These are phyloP conservation scores for Drosophila sordidapex DNA, from an alignment of 2,888 invertebrate genomes.

Conservation along the genomic window DNA sequence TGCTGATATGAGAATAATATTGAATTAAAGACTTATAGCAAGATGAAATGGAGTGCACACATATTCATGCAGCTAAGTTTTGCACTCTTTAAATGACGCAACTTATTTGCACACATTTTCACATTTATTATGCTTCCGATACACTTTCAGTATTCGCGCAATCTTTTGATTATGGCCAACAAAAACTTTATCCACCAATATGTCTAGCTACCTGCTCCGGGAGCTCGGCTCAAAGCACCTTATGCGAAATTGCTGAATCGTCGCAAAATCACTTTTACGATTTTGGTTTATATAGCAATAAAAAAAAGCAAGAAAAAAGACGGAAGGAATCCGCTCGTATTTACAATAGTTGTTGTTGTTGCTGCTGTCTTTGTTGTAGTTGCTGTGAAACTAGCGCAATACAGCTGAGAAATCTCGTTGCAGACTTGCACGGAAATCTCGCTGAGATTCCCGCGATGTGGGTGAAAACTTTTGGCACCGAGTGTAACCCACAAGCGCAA, in stretches of 20 bases:
- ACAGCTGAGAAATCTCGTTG: constrained; percentile 74
- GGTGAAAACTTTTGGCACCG: constrained; percentile 66
- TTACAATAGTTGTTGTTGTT: constrained; percentile 24
- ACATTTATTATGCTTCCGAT: constrained; percentile 45
- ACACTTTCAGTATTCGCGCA: constrained; percentile 25
- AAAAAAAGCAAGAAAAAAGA: constrained; percentile 57
- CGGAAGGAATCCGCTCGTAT: constrained; percentile 30
- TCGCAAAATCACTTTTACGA: constrained; percentile 80
- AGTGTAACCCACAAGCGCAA: constrained; percentile 59
- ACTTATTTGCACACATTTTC: constrained; percentile 45
- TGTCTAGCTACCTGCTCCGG: constrained; percentile 33
- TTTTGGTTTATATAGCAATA: constrained; percentile 76
- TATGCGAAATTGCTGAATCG: constrained; percentile 71
- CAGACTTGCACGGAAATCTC: constrained; percentile 25
- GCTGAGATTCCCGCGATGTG: constrained; percentile 58
- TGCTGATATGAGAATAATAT: neutral
- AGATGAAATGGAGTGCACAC: neutral
- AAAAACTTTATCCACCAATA: constrained; percentile 42
- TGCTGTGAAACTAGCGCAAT: constrained; percentile 73
- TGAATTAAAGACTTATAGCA: neutral
- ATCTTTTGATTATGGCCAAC: constrained; percentile 20
- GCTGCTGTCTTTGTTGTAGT: constrained; percentile 6
- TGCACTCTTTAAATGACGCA: constrained; percentile 37
- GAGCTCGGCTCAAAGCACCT: constrained; percentile 29
- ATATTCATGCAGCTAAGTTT: constrained; percentile 1